Evolutionary conservation across 2,888 invertebrate species (phyloP).

Genomic region (Omphaloscelis lunosa): DNA sequence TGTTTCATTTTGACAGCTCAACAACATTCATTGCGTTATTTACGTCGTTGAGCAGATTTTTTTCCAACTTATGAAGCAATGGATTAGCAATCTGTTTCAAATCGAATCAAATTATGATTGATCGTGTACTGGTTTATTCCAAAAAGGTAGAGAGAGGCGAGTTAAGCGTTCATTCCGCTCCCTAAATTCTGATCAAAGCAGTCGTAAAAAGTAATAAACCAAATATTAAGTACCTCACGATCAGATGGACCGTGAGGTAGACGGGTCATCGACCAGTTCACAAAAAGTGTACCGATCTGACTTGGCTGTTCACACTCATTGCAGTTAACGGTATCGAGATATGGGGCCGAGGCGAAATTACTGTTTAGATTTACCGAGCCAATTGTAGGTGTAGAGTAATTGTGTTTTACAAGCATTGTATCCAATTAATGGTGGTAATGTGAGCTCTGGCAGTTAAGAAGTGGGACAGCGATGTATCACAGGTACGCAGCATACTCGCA

Average conservation of each 20-base stretch:
- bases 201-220: conserved; percentile 55
- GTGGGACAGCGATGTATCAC: conserved; percentile 59
- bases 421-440: conserved; percentile 65
- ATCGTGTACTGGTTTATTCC: conserved; percentile 24
- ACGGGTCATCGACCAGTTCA: conserved; percentile 78
- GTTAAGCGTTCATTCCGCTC: conserved; percentile 26
- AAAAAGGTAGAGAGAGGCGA: conserved; percentile 7
- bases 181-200: conserved; percentile 46
- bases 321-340: conserved; percentile 78
- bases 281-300: conserved; percentile 76
- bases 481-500: conserved; percentile 53
- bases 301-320: conserved; percentile 71
- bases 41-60: no score
- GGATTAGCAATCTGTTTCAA: no score
- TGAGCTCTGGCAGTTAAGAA: conserved; percentile 53
- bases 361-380: conserved; percentile 72
- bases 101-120: no score
- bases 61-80: no score
- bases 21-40: no score
- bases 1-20: no score
- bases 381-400: conserved; percentile 69
- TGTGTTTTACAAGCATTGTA: conserved; percentile 63
- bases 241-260: conserved; percentile 56
- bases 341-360: conserved; percentile 75
- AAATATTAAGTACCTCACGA: conserved; percentile 51